These are phyloP conservation scores for Alligator sinensis DNA, from an alignment of 2,113 vertebrate genomes.

Conservation along the genomic window DNA sequence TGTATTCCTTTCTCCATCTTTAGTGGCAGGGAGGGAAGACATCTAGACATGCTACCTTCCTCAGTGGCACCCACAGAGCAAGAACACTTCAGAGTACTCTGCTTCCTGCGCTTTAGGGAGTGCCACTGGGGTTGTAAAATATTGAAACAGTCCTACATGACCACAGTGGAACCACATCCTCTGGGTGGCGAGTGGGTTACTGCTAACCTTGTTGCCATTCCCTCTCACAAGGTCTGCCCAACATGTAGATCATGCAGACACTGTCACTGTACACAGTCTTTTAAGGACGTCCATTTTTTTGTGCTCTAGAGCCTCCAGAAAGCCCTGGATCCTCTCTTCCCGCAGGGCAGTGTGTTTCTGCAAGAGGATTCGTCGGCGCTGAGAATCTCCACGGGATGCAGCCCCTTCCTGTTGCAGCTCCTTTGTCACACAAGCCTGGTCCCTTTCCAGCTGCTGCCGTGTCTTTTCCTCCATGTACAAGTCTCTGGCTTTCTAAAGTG, in stretches of 20 bases:
- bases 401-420: conserved; percentile 85
- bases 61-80: background rate
- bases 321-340: conserved; percentile 89
- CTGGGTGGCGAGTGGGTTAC: conserved; percentile 28
- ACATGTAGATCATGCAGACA: conserved; percentile 76
- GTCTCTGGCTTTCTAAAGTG: conserved; percentile 90
- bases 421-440: conserved; percentile 85
- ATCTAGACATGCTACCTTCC: conserved; percentile 26
- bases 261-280: conserved; percentile 65
- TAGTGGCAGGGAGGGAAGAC: background rate
- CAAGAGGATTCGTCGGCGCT: conserved; percentile 81
- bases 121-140: rapidly evolving
- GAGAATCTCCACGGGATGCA: conserved; percentile 73
- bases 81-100: background rate
- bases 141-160: background rate
- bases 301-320: conserved; percentile 88
- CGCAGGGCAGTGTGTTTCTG: conserved; percentile 81
- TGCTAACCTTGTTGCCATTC: background rate
- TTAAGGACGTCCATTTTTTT: conserved; percentile 87
- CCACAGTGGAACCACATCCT: background rate
- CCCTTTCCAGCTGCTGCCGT: conserved; percentile 88
- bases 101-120: background rate
- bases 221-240: conserved; percentile 56
- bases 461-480: conserved; percentile 87
- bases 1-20: background rate